These are phyloP conservation scores for Mormyrops attenuatus DNA, from an alignment of 2,797 vertebrate genomes.

Conservation along the genomic window DNA sequence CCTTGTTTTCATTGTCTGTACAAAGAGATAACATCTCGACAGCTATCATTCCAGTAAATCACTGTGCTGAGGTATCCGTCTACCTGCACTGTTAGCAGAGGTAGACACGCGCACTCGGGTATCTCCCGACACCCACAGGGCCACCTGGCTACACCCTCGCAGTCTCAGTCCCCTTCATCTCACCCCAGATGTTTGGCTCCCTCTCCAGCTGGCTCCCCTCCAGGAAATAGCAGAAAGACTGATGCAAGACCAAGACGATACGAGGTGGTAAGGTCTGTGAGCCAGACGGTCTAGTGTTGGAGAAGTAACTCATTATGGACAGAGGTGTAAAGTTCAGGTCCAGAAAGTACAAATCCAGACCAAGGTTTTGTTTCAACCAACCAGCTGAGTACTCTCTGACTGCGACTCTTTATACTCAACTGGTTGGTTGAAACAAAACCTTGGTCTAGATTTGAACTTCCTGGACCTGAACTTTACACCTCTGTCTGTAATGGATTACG, in stretches of 20 bases:
- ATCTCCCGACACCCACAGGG: background rate
- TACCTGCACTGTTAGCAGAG: background rate
- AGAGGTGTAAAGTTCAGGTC: background rate
- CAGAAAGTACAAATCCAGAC: background rate
- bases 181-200: background rate
- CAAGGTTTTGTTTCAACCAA: background rate
- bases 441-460: background rate
- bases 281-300: background rate
- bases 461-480: background rate
- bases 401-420: background rate
- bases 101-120: background rate
- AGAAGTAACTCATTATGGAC: background rate
- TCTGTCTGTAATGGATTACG: too few species aligned
- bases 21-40: background rate
- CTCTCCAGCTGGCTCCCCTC: background rate
- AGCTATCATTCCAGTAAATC: background rate
- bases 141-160: background rate
- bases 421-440: background rate
- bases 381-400: background rate
- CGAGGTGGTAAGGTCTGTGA: background rate
- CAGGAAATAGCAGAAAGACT: background rate
- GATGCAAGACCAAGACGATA: background rate
- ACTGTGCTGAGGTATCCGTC: background rate
- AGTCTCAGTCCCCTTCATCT: background rate
- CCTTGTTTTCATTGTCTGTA: background rate